Evolutionary conservation across 2,888 invertebrate genomes (phyloP).

Genomic region (Drosophila recens): DNA sequence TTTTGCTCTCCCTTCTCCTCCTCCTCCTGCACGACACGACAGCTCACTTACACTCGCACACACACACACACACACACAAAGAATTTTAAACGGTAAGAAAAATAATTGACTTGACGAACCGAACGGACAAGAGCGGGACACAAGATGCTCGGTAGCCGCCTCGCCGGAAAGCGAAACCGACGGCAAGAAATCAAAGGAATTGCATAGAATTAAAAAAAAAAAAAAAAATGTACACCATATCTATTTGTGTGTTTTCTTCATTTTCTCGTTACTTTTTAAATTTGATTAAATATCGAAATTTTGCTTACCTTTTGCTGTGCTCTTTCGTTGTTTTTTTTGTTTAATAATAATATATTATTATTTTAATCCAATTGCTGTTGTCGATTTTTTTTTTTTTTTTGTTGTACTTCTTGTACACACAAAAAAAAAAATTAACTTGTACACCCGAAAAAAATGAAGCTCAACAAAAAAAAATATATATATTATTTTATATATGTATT

Average conservation of each 20-base stretch:
- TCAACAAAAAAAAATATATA: constrained; percentile 13
- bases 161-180: constrained; percentile 8
- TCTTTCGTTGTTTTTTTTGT: constrained; percentile 5
- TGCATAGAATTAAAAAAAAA: constrained; percentile 2
- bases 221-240: not conserved
- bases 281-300: not conserved
- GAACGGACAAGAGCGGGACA: constrained; percentile 6
- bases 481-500: not conserved
- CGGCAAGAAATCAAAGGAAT: not conserved
- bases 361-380: constrained; percentile 42
- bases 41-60: not conserved
- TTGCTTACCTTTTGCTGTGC: constrained; percentile 36
- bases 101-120: not conserved
- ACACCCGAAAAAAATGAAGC: constrained; percentile 44
- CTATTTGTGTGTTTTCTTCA: not conserved
- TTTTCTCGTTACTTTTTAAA: not conserved
- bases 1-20: not conserved
- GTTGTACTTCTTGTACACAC: constrained; percentile 6
- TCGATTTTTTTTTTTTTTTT: constrained; percentile 8
- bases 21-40: not conserved
- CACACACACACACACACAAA: constrained; percentile 4
- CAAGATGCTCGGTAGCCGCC: no score
- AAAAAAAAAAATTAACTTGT: constrained; percentile 3
- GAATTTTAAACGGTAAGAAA: constrained; percentile 15
- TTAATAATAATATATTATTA: not conserved